Percentiles rank a stretch among this genome's conserved stretches.
These are phyloP conservation scores for Columbina picui DNA, from an alignment of 2,113 vertebrate genomes.

Conservation along the genomic window DNA sequence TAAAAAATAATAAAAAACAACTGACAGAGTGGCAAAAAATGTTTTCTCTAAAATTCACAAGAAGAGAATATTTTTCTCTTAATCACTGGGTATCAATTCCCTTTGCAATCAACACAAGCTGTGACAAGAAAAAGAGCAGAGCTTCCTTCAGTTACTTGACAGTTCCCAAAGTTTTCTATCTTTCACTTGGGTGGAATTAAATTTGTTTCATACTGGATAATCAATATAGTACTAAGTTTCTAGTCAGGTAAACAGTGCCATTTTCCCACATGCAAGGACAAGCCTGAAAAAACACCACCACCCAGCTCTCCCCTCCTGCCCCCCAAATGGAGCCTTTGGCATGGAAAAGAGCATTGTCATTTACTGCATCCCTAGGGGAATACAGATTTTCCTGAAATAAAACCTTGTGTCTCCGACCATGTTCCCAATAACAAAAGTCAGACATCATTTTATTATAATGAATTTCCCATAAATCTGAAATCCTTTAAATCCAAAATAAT, in stretches of 20 bases:
- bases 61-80: background rate
- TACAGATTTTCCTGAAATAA: background rate
- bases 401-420: background rate
- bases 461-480: background rate
- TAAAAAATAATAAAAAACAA: background rate
- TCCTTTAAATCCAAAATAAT: background rate
- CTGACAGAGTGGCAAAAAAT: background rate
- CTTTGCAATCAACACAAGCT: constrained; percentile 38
- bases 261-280: background rate
- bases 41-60: constrained; percentile 1
- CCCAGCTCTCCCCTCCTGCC: background rate
- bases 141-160: background rate
- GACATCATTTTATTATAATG: background rate
- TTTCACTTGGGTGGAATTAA: background rate
- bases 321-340: background rate
- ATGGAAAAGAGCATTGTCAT: background rate
- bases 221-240: background rate
- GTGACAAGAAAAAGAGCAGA: constrained; percentile 46
- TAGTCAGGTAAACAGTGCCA: background rate
- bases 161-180: background rate
- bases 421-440: background rate
- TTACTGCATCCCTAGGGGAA: background rate
- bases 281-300: background rate
- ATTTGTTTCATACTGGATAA: background rate
- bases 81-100: background rate